These are phyloP conservation scores for Rugalucina vietnamica DNA, from an alignment of 2,888 invertebrate species.

Conservation along the genomic window DNA sequence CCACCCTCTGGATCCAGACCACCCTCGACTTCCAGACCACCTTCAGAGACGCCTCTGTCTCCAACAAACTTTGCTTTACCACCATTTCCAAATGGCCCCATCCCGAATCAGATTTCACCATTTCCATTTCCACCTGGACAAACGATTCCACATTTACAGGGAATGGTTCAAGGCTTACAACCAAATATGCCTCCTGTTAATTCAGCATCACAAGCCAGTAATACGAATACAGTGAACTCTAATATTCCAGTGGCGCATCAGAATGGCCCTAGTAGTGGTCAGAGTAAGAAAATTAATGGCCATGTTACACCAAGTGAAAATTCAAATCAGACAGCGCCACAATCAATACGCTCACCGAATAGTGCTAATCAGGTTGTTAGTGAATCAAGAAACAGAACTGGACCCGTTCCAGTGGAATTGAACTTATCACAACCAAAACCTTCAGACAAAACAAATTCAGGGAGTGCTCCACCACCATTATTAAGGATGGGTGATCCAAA, in stretches of 20 bases:
- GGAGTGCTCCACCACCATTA: neutral
- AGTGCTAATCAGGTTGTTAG: neutral
- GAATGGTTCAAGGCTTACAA: constrained; percentile 6
- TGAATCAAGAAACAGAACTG: neutral
- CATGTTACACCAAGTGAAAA: neutral
- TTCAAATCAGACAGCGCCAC: neutral
- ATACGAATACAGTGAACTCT: neutral
- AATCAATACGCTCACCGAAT: neutral
- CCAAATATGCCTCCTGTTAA: neutral
- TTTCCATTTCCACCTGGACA: constrained; percentile 4
- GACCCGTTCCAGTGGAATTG: neutral
- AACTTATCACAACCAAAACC: neutral
- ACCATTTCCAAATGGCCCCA: neutral
- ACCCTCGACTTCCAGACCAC: constrained; percentile 51
- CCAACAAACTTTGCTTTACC: neutral
- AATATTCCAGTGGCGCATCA: neutral
- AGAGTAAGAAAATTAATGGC: neutral
- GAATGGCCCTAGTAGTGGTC: neutral
- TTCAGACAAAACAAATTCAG: neutral
- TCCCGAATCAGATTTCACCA: neutral
- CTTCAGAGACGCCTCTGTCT: constrained; percentile 51
- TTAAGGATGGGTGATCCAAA: neutral
- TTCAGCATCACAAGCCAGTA: neutral
- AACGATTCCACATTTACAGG: constrained; percentile 31
- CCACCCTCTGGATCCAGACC: constrained; percentile 51